Evolutionary conservation across 2,888 invertebrate species (phyloP), one percentile per base, ranked within the genome.

Genomic region (Catocala nupta): DNA sequence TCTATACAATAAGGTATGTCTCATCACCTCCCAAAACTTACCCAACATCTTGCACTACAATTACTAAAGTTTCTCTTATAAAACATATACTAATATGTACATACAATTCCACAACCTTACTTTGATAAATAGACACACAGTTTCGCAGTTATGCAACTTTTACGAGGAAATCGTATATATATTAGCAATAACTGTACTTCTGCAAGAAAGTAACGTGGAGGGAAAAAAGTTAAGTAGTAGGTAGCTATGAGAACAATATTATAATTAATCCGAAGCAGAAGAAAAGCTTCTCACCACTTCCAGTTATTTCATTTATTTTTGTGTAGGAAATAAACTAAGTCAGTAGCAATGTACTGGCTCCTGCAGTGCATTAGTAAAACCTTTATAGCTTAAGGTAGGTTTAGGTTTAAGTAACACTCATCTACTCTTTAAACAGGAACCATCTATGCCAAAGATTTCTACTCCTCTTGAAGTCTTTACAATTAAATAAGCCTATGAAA

Each of bases 301-400:
- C 73, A 74, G 72, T 74, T 68, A 69, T 67, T 74, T 70, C 75
- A 82, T 81, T 81, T 82, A 77, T 81, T 81, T 81, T 77, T 77
- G 76, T 80, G 77, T 75, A 77, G 77, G 77, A 81, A 82, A 84
- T 85, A 83, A 74, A 79, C 62, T 62, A 36, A 7, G 36, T 36
- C 9, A 3, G 36, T 61, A 59, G 65, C 75, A 76, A 48, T 66
- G 45, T 49, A 25, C 33, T 49, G 11, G 49, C n/a, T 49, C 34
- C 33, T 33, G n/a, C 25, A 34, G 48, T 16, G 16, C 25, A 25
- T 25, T 25, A 25, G 25, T 25, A 25, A 25, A 25, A 25, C 3
- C 25, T 25, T 25, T 25, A 25, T 25, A 25, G 25, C 3, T 3
- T 25, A n/a, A n/a, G n/a, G 25, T 25, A n/a, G n/a, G n/a, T n/a